Conservation (phyloP, 2,113 vertebrate genomes). For the Prionailurus viverrinus region DNA sequence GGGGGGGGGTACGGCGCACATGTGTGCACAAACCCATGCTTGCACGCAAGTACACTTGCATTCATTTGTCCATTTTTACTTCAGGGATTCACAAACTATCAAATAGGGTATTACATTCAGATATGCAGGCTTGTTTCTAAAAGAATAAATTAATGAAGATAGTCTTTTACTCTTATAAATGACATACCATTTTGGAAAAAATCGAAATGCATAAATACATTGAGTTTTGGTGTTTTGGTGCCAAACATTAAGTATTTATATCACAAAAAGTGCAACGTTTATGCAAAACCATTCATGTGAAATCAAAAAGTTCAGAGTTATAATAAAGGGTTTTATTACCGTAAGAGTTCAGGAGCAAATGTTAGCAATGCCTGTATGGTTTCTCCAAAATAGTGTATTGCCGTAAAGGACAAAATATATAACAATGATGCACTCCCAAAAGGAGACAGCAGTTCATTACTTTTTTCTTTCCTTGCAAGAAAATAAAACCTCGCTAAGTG, state of each 20-base stretch:
- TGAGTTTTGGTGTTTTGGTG: neutral
- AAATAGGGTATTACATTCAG: neutral
- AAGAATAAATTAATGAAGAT: neutral
- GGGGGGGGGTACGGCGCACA: too few species aligned
- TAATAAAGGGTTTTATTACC: neutral
- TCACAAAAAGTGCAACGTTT: neutral
- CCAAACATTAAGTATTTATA: neutral
- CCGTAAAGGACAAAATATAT: conserved; percentile 42
- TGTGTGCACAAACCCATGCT: neutral
- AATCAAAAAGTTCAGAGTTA: conserved; percentile 8
- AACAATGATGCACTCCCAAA: conserved; percentile 5
- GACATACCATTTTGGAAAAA: neutral
- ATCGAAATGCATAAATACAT: conserved; percentile 43
- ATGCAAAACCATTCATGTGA: conserved; percentile 26
- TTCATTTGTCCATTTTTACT: neutral
- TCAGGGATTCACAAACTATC: neutral
- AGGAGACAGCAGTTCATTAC: neutral
- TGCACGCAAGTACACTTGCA: neutral
- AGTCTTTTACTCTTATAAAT: neutral
- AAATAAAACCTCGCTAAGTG: conserved; percentile 70
- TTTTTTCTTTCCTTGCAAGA: conserved; percentile 44
- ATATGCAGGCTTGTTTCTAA: conserved; percentile 28
- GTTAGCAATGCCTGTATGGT: neutral
- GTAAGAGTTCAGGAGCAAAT: conserved; percentile 16
- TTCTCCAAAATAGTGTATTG: neutral